Evolutionary conservation across 2,888 invertebrate species (phyloP), one percentile per base, ranked within the genome.

Genomic region (Athalia circularis): DNA sequence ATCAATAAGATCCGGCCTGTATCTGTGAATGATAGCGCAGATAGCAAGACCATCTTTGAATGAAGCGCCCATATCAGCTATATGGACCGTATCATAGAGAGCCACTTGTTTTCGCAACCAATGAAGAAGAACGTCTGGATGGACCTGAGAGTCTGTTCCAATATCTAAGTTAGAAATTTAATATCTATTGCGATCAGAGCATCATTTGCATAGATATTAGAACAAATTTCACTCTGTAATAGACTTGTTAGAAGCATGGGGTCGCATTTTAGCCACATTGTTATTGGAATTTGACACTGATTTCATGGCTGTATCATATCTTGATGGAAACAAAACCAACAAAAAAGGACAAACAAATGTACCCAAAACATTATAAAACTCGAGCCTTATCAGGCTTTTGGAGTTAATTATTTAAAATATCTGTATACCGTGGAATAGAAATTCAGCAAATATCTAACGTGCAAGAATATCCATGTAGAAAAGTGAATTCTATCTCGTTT

Each of bases 1-100:
- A 83, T 97, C 96, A 83, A 98, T 92, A 85, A 98, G 92, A 91
- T 98, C 97, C 3, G 98, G 98, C 80, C 98, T 93, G 92, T 98
- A 98, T 81, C 96, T 95, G 86, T 94, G 94, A 82, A 97, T 93
- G 83, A 97, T 93, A 80, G 95, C 95, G 90, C 94, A 95, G 82
- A 96, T 91, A 45, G 94, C 92, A 87, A 95, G 86, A 80, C 95
- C 93, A 87, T 92, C 92, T 88, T 93, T 93, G 91, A 97, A 94
- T 2, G 95, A 94, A 0, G 92, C 91, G n/a, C 93, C 93, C 85
- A 96, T 92, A 88, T 96, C 94, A 65, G 92, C 92, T 64, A 96
- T 92, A 78, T 91, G 91, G 52, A 93, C 89, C 79, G 91, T 91
- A 81, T 93, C 93, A 87, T 94, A 94, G n/a, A 93, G 91, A 80